Base-by-base conservation (phyloP, 1,140 invertebrate genomes). In the Phthorimaea operculella region DNA sequence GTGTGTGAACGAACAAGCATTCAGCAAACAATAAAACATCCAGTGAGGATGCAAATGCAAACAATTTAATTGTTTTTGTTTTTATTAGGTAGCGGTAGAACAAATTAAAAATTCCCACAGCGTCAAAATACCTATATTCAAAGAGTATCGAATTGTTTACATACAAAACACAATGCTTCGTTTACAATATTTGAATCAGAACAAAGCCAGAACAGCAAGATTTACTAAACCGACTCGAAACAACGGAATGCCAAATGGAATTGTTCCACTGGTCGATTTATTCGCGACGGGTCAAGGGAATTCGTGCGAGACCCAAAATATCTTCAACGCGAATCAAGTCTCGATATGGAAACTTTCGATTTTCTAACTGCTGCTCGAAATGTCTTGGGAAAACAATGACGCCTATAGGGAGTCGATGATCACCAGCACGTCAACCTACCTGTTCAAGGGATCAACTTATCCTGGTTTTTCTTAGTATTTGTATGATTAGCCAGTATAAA, bases 361-460 rank as follows among this genome's bases (percentile, higher is more conserved):
- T 58, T 62, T 52, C 51, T 58, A 62, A 62, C 56, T 58, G 53
- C 55, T 49, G 50, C 44, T 52, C 21, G n/a, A 60, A 70, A 66
- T 58, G 55, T 56, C 58, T 60, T 61, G 58, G 52, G 59, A 67
- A 66, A 64, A 76, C 69, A 70, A 72, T 69, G 59, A 60, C 44
- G n/a, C 44, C 14, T 47, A 47, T 11, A 17, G 16, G 44, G 42
- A 39, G 16, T 47, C 3, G 16, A 9, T 17, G 44, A 16, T 14
- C 4, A 47, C 44, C 44, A n/a, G n/a, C n/a, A n/a, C n/a, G n/a
- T n/a, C n/a, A n/a, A n/a, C n/a, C n/a, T n/a, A n/a, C n/a, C n/a
- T n/a, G n/a, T n/a, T n/a, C n/a, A n/a, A n/a, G n/a, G n/a, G n/a
- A n/a, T n/a, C n/a, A n/a, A n/a, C n/a, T n/a, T n/a, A n/a, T n/a